Base-by-base conservation (phyloP, 2,888 invertebrate species). In the Polymixis lichenea region DNA sequence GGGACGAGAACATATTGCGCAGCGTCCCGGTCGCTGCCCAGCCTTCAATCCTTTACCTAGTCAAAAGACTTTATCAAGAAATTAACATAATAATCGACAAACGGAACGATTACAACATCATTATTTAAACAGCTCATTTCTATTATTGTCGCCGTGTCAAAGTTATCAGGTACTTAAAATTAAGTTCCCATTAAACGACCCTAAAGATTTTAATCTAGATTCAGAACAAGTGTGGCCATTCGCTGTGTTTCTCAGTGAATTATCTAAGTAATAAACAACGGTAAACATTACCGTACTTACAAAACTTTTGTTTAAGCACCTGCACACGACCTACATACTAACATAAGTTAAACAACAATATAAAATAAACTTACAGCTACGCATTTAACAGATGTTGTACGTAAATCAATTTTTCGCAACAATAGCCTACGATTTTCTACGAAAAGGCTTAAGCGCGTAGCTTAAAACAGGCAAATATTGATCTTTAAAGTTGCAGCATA, bases 401-500 rank as follows among this genome's bases (percentile, higher is more conserved):
- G 94, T 96, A 96, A 96, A 96, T 96, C 95, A 96, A 95, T 96
- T 96, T 95, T 95, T 95, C 95, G 95, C 95, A 96, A 96, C 95
- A 95, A 95, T 94, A 89, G 91, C 76, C 77, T 76, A 81, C 71
- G 77, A 53, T 74, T 83, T 82, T 55, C 78, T 53, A 73, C 46
- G 49, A 78, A 82, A 83, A 70, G 81, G 15, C 81, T 2, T 82
- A 92, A 86, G 80, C 70, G 9, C 51, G 51, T 32, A 11, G 1
- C 11, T 9, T 2, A 19, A 4, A 32, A 38, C 70, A 86, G 65
- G 53, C 22, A 4, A 89, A 86, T 79, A 56, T 56, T 25, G 78
- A 85, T 88, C 85, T 83, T 87, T 88, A 43, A 2, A 0, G 5
- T 0, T 22, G 13, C n/a, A 1, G 0, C 2, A 28, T 88, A 92